Conservation (phyloP, 2,888 invertebrate genomes). For the Danaus chrysippus region DNA sequence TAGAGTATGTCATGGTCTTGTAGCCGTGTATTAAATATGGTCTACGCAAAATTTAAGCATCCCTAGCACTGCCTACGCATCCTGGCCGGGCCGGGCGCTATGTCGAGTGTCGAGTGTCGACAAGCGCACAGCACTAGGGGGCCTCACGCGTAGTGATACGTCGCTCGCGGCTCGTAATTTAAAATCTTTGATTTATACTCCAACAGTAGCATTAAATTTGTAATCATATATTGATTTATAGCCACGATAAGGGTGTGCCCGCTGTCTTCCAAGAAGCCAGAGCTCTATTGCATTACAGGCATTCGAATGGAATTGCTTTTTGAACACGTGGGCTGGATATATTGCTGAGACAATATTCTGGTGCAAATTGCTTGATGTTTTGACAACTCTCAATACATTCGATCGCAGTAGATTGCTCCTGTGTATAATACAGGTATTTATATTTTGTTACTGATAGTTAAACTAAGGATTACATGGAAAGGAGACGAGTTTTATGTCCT, state of each 20-base stretch:
- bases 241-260: conserved; percentile 69
- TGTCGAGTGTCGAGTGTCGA: conserved; percentile 47
- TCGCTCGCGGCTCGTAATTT: conserved; percentile 75
- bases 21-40: background rate
- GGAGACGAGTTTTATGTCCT: too few species aligned
- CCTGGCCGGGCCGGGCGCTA: conserved; percentile 11
- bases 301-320: conserved; percentile 51
- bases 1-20: too few species aligned
- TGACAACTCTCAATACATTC: conserved; percentile 15
- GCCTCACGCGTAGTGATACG: conserved; percentile 74
- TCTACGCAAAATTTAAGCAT: conserved; percentile 15
- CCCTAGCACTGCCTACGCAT: conserved; percentile 35
- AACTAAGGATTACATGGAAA: too few species aligned
- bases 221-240: conserved; percentile 80
- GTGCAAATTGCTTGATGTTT: conserved; percentile 24
- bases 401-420: background rate
- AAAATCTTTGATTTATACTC: conserved; percentile 76
- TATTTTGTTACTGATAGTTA: too few species aligned
- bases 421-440: background rate
- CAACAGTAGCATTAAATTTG: conserved; percentile 80
- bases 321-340: conserved; percentile 43
- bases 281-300: conserved; percentile 51
- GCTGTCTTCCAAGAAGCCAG: conserved; percentile 66
- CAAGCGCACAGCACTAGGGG: conserved; percentile 74
- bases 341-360: conserved; percentile 31